Conservation (phyloP, 2,797 vertebrate genomes). For the Crax fasciolata region DNA sequence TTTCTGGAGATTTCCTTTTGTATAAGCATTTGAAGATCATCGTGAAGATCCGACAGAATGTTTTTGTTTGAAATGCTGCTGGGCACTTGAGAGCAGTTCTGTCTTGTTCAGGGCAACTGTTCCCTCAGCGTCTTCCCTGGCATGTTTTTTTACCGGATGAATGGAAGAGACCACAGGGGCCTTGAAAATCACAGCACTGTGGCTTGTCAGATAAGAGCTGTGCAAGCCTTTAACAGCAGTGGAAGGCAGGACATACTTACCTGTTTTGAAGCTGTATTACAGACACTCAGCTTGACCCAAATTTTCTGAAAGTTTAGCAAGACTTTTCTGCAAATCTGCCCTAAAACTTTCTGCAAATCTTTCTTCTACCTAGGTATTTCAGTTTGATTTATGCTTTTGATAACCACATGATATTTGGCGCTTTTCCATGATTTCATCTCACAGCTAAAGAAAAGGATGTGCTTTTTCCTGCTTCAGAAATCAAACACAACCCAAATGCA, state of each 20-base stretch:
- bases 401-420: background rate
- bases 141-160: conserved; percentile 28
- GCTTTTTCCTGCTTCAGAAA: background rate
- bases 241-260: conserved; percentile 11
- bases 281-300: background rate
- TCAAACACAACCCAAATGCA: background rate
- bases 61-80: conserved; percentile 35
- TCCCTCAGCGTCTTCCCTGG: background rate
- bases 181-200: conserved; percentile 16
- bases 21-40: conserved; percentile 9
- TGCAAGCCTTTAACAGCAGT: background rate
- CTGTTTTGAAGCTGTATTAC: conserved; percentile 9
- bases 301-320: background rate
- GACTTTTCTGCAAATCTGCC: conserved; percentile 12
- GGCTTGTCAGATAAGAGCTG: conserved; percentile 32
- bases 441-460: background rate
- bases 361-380: background rate
- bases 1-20: conserved; percentile 24
- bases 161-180: conserved; percentile 20
- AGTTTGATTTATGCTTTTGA: conserved; percentile 18
- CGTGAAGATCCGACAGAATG: background rate
- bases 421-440: background rate
- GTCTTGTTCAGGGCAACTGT: background rate
- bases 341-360: conserved; percentile 40
- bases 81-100: background rate